Percentiles rank a stretch among this genome's conserved stretches.
These are phyloP conservation scores for Steinernema carpocapsae DNA, from an alignment of 2,888 invertebrate species.

Conservation along the genomic window DNA sequence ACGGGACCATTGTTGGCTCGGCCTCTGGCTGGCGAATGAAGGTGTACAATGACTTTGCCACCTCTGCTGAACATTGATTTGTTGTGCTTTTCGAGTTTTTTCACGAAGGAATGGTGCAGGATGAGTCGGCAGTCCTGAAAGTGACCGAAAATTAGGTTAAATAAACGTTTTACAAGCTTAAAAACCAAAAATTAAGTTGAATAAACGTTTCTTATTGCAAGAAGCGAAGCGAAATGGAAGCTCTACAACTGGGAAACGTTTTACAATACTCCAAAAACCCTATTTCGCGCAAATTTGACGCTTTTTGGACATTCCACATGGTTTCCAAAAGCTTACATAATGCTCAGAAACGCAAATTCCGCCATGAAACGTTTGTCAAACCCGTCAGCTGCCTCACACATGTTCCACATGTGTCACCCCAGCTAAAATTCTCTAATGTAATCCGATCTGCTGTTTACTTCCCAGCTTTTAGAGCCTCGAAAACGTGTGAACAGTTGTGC, in stretches of 20 bases:
- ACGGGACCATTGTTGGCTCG: slow-evolving; percentile 60
- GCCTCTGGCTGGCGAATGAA: slow-evolving; percentile 44
- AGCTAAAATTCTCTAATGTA: background rate
- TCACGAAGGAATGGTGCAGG: slow-evolving; percentile 65
- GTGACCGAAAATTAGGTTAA: too few relatives aligned
- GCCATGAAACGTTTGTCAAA: too few relatives aligned
- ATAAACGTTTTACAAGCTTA: background rate
- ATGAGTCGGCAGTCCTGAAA: slow-evolving; percentile 62
- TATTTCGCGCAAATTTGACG: too few relatives aligned
- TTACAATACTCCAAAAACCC: too few relatives aligned
- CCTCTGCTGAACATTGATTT: slow-evolving; percentile 67
- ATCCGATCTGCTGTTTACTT: slow-evolving; percentile 20
- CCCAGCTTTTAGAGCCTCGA: background rate
- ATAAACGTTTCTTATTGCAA: too few relatives aligned
- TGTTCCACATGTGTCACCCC: slow-evolving; percentile 13
- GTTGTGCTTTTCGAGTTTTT: slow-evolving; percentile 63
- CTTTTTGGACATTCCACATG: too few relatives aligned
- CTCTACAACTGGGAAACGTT: too few relatives aligned
- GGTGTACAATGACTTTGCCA: slow-evolving; percentile 61
- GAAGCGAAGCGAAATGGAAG: too few relatives aligned
- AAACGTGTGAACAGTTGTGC: slow-evolving; percentile 24
- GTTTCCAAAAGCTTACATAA: too few relatives aligned
- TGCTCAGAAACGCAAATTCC: too few relatives aligned
- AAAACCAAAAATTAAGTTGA: too few relatives aligned
- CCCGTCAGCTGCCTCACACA: background rate